Conservation (phyloP, 2,797 vertebrate genomes). For the Notoglanidium macrostoma region DNA sequence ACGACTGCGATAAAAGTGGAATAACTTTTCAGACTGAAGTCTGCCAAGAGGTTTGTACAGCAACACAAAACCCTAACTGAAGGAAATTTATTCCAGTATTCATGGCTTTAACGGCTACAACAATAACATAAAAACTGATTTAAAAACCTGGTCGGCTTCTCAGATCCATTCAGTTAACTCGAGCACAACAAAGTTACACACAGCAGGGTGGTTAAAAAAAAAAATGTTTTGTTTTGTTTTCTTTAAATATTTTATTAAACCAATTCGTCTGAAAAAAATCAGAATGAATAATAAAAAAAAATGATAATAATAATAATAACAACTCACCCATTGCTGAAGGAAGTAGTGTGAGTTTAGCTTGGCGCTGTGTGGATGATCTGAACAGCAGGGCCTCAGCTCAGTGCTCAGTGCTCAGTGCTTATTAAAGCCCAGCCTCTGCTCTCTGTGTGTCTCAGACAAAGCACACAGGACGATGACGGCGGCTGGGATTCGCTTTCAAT, state of each 20-base stretch:
- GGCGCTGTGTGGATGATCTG: not conserved
- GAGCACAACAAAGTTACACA: not conserved
- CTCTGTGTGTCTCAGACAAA: conserved; percentile 67
- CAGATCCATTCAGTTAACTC: not conserved
- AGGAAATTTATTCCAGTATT: not conserved
- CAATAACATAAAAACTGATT: not conserved
- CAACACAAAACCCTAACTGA: not conserved
- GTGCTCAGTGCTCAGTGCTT: not conserved
- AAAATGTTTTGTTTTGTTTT: not conserved
- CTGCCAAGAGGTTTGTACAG: not conserved
- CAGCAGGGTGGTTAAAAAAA: not conserved
- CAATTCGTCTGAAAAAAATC: too few relatives aligned
- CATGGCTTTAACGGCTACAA: not conserved
- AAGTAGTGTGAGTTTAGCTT: not conserved
- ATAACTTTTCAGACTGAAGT: not conserved
- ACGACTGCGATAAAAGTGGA: conserved; percentile 3
- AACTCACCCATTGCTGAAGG: conserved; percentile 12
- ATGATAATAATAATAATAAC: not conserved
- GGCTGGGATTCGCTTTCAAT: conserved; percentile 60
- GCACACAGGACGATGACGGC: conserved; percentile 68
- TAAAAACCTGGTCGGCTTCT: not conserved
- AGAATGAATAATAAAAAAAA: not conserved
- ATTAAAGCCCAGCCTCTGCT: conserved; percentile 12
- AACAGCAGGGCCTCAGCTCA: not conserved
- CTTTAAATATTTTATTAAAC: not conserved